Evolutionary conservation across 2,797 vertebrate genomes (phyloP).

Genomic region (Thunnus albacares): DNA sequence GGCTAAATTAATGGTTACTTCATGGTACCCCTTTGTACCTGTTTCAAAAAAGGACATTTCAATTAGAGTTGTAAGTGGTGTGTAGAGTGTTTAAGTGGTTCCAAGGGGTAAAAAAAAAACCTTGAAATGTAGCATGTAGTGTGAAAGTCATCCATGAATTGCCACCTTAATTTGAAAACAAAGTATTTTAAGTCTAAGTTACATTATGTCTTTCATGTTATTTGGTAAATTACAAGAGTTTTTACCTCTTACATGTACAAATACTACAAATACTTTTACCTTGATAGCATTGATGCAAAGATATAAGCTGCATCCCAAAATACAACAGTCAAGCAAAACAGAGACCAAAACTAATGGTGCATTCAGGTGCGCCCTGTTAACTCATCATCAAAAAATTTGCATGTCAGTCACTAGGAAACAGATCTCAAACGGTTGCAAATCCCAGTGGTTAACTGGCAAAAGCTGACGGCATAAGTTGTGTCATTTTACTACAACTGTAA

Average conservation of each 20-base stretch:
- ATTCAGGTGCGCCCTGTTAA: background rate
- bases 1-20: background rate
- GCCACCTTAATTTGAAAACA: too few species aligned
- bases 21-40: background rate
- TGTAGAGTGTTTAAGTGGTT: too few species aligned
- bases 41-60: background rate
- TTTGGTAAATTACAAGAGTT: too few species aligned
- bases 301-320: background rate
- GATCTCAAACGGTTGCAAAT: background rate
- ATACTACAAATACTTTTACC: too few species aligned
- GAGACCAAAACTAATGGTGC: background rate
- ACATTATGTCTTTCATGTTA: too few species aligned
- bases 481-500: background rate
- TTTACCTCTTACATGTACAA: background rate
- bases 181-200: too few species aligned
- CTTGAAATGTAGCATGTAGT: too few species aligned
- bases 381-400: background rate
- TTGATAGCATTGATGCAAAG: background rate
- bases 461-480: background rate
- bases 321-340: background rate
- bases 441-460: background rate
- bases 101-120: too few species aligned
- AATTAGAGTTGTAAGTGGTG: background rate
- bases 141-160: too few species aligned
- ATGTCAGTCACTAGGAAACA: background rate